phyloP scores from a whole-genome alignment of 2,888 invertebrate genomes.

The Dichetophora obliterata region DNA sequence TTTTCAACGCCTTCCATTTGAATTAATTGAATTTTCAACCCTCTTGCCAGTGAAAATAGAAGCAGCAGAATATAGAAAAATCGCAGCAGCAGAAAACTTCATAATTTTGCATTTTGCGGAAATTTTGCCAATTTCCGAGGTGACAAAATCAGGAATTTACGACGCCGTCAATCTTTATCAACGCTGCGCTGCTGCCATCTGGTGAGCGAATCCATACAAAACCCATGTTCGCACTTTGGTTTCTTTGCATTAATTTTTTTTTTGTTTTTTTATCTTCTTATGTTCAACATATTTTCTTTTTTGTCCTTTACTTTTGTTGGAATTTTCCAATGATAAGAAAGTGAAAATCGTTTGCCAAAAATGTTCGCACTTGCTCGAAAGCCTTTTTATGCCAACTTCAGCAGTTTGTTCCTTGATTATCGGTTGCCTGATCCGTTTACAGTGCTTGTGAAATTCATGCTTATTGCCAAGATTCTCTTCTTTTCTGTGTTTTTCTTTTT shows the following conservation, averaged over 20 bases:
- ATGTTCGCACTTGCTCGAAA: constrained; percentile 13
- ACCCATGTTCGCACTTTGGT: constrained; percentile 13
- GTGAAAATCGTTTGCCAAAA: constrained; percentile 38
- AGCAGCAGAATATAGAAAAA: background rate
- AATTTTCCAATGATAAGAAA: constrained; percentile 22
- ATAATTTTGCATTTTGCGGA: constrained; percentile 43
- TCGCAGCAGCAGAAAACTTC: constrained; percentile 6
- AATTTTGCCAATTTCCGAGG: constrained; percentile 65
- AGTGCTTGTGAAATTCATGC: background rate
- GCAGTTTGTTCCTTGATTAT: constrained; percentile 26
- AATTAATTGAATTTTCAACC: constrained; percentile 11
- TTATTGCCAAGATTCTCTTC: constrained; percentile 3
- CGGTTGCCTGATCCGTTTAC: constrained; percentile 2
- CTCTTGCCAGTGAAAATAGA: background rate
- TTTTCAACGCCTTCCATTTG: constrained; percentile 1
- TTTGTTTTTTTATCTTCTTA: background rate
- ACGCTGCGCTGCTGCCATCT: constrained; percentile 39
- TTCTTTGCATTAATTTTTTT: background rate
- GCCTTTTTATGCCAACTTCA: constrained; percentile 20
- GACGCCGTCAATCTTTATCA: constrained; percentile 65
- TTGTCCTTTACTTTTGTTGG: background rate
- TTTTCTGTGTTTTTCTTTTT: background rate
- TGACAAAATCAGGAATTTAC: constrained; percentile 68
- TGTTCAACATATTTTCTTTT: background rate
- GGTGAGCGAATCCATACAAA: constrained; percentile 16